These are phyloP conservation scores for Grus americana DNA, from an alignment of 2,113 vertebrate genomes.

Conservation along the genomic window DNA sequence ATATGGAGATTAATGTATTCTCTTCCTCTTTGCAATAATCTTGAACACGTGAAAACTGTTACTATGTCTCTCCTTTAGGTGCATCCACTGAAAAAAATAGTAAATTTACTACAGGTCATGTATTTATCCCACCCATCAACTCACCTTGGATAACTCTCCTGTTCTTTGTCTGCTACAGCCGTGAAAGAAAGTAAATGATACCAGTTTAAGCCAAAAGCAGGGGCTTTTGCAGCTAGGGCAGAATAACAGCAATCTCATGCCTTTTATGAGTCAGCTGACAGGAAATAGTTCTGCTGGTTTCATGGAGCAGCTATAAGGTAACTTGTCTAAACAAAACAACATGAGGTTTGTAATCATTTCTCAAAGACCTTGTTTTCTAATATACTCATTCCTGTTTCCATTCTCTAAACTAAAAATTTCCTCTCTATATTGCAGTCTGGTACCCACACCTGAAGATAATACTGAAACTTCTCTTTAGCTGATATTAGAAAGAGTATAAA, in stretches of 20 bases:
- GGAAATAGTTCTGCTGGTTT: not conserved
- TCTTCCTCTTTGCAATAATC: not conserved
- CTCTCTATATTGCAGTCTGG: not conserved
- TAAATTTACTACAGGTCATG: not conserved
- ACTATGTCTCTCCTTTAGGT: not conserved
- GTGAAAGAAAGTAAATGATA: not conserved
- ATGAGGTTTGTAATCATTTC: not conserved
- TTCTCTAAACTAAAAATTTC: not conserved
- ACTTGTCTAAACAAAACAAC: not conserved
- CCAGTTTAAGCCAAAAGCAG: not conserved
- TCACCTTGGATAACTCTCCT: not conserved
- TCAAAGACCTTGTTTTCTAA: not conserved
- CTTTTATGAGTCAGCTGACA: not conserved
- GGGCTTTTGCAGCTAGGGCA: not conserved
- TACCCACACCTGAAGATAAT: not conserved
- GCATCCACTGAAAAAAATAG: not conserved
- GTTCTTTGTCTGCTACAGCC: not conserved
- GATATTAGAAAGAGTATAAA: not conserved
- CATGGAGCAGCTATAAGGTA: not conserved
- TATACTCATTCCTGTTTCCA: not conserved
- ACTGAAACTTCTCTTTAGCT: not conserved
- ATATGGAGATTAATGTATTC: not conserved
- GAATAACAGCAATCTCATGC: not conserved
- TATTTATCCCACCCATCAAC: not conserved
- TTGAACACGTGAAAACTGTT: not conserved